Evolutionary conservation across 1,140 invertebrate genomes (phyloP).

Genomic region (Calliopsis andreniformis): DNA sequence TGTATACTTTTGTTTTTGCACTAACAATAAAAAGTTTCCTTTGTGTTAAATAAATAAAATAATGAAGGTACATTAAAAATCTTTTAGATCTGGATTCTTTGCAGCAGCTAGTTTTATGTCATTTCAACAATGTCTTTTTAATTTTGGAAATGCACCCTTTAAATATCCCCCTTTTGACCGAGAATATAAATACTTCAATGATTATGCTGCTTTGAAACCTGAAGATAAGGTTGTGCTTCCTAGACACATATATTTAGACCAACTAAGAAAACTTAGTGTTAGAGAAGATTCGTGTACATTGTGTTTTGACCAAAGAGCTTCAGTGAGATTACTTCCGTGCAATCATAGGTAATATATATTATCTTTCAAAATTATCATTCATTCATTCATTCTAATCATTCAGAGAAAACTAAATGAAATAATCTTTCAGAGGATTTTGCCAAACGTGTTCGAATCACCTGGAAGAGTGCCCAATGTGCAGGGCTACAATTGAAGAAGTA

Average conservation of each 20-base stretch:
- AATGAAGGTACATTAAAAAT: not conserved
- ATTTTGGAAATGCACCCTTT: slow-evolving; percentile 94
- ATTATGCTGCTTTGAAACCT: slow-evolving; percentile 86
- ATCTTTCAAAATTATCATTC: not conserved
- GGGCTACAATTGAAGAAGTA: slow-evolving; percentile 82
- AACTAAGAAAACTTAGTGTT: slow-evolving; percentile 88
- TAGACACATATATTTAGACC: slow-evolving; percentile 88
- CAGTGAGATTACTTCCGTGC: slow-evolving; percentile 89
- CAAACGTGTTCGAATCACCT: slow-evolving; percentile 89
- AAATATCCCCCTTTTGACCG: slow-evolving; percentile 88
- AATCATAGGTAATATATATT: slow-evolving; percentile 86
- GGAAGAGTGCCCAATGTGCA: slow-evolving; percentile 93
- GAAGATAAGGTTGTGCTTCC: slow-evolving; percentile 87
- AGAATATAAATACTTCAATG: slow-evolving; percentile 89
- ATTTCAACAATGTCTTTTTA: slow-evolving; percentile 96
- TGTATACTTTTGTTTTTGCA: slow-evolving; percentile 18
- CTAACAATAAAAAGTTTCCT: slow-evolving; percentile 12
- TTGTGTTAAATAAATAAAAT: not conserved
- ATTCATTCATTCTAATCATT: too few relatives aligned
- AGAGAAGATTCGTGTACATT: slow-evolving; percentile 93
- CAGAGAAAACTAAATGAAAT: slow-evolving; percentile 26
- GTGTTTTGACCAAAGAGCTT: slow-evolving; percentile 91
- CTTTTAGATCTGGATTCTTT: slow-evolving; percentile 90
- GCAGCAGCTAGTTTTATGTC: slow-evolving; percentile 98
- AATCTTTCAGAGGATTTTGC: slow-evolving; percentile 91